These are phyloP conservation scores for Orthosia incerta DNA, from an alignment of 2,888 invertebrate genomes.

Conservation along the genomic window DNA sequence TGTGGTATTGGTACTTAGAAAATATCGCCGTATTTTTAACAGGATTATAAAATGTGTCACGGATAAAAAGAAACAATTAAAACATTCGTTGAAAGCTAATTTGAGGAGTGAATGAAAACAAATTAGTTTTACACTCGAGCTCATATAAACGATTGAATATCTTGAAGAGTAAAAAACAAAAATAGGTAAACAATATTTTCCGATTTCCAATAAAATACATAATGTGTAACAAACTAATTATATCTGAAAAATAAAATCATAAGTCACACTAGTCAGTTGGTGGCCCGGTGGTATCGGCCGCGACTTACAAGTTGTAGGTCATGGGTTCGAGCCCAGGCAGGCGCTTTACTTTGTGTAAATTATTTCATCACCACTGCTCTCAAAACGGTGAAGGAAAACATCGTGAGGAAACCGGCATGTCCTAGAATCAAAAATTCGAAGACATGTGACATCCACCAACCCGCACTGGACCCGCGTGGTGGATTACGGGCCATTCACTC, in stretches of 20 bases:
- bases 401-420: no score
- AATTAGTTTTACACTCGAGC: background rate
- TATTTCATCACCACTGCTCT: no score
- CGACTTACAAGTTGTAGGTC: no score
- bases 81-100: background rate
- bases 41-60: background rate
- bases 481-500: no score
- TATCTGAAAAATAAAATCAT: constrained; percentile 5
- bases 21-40: background rate
- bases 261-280: constrained; percentile 17
- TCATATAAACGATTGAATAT: background rate
- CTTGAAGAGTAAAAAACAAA: background rate
- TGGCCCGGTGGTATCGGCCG: no score
- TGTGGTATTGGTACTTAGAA: no score
- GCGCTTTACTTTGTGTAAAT: no score
- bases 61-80: constrained; percentile 3
- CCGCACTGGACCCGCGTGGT: no score
- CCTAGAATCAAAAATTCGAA: no score
- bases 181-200: background rate
- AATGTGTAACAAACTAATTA: background rate
- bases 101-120: background rate
- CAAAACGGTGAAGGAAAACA: no score
- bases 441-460: no score
- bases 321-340: no score
- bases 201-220: constrained; percentile 2